Evolutionary conservation across 1,140 invertebrate genomes (phyloP).

Genomic region (Venustaconcha ellipsiformis): DNA sequence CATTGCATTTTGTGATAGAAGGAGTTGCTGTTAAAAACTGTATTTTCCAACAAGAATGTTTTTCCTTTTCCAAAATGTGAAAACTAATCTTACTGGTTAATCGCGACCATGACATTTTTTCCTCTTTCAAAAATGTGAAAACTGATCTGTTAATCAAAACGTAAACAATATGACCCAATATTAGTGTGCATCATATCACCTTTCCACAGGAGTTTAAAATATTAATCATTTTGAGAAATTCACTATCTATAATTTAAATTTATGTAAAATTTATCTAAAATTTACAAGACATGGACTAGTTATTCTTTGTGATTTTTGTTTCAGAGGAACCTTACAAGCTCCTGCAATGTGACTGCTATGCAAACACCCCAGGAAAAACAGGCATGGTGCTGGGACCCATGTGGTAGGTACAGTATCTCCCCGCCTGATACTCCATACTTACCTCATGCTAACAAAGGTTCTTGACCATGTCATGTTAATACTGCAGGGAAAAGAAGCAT

Average conservation of each 20-base stretch:
- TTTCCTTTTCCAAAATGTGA: too few species aligned
- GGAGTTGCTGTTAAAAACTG: too few species aligned
- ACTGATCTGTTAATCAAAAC: too few species aligned
- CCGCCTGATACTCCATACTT: too few species aligned
- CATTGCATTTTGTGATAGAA: too few species aligned
- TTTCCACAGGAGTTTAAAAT: neutral
- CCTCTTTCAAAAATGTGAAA: too few species aligned
- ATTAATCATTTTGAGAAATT: neutral
- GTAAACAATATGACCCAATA: neutral
- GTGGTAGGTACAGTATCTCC: constrained; percentile 39
- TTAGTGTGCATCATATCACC: neutral
- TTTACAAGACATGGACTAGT: neutral
- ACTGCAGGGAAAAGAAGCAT: too few species aligned
- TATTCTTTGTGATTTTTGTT: constrained; percentile 18
- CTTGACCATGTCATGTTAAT: too few species aligned
- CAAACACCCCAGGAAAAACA: constrained; percentile 48
- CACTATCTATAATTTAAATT: neutral
- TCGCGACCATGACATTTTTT: too few species aligned
- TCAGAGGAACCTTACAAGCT: constrained; percentile 52
- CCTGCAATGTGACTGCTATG: constrained; percentile 48
- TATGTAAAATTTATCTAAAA: neutral
- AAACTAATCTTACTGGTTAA: too few species aligned
- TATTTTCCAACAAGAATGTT: too few species aligned
- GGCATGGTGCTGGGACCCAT: constrained; percentile 52
- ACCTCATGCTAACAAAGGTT: too few species aligned